phyloP scores from a whole-genome alignment of 2,113 vertebrate genomes.

The Paramormyrops kingsleyae region DNA sequence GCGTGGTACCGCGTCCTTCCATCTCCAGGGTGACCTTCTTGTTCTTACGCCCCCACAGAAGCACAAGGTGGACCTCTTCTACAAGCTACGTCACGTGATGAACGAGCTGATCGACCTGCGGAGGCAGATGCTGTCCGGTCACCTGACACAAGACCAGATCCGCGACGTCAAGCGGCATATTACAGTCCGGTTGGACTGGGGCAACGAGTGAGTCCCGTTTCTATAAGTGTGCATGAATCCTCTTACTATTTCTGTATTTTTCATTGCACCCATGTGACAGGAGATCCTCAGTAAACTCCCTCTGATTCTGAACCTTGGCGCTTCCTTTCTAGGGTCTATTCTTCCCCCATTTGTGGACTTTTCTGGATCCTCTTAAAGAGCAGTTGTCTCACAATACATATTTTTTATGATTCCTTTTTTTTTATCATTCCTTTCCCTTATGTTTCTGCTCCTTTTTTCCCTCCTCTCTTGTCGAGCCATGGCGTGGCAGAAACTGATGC shows the following conservation, averaged over 20 bases:
- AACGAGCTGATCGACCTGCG: slow-evolving; percentile 93
- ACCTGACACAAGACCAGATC: slow-evolving; percentile 92
- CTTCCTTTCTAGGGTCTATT: not conserved
- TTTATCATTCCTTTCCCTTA: not conserved
- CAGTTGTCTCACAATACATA: not conserved
- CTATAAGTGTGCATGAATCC: not conserved
- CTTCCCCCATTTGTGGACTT: not conserved
- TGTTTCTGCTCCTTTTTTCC: not conserved
- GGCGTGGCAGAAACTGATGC: not conserved
- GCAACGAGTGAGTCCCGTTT: slow-evolving; percentile 83
- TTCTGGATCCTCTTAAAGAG: not conserved
- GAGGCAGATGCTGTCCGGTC: slow-evolving; percentile 85
- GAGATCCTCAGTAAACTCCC: not conserved
- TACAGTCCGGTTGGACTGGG: slow-evolving; percentile 95
- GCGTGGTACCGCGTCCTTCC: not conserved
- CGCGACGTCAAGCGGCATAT: slow-evolving; percentile 91
- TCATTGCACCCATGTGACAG: not conserved
- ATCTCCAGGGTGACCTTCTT: not conserved
- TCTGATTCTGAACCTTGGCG: too few relatives aligned
- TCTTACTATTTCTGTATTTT: not conserved
- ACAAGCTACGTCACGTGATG: slow-evolving; percentile 97
- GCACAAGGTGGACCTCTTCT: slow-evolving; percentile 96
- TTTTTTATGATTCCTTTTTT: not conserved
- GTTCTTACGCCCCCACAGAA: slow-evolving; percentile 57
- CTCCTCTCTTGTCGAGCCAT: not conserved